Evolutionary conservation across 2,888 invertebrate species (phyloP).

Genomic region (Taenaris catops): DNA sequence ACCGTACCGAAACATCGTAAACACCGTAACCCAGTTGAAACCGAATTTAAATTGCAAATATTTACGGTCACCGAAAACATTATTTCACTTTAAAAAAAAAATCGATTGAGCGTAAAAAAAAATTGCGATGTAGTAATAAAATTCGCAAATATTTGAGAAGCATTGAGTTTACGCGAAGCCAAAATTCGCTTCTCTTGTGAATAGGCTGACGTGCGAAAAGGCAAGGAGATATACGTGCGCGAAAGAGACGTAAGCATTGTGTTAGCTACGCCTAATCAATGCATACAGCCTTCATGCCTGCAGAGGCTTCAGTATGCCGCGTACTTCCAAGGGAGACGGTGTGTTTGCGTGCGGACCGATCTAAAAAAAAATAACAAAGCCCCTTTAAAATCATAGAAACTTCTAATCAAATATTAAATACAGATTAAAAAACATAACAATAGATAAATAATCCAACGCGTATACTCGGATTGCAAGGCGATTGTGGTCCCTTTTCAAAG

Average conservation of each 20-base stretch:
- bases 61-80: too few relatives aligned
- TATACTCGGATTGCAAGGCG: too few relatives aligned
- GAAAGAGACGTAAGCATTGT: conserved; percentile 42
- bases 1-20: too few relatives aligned
- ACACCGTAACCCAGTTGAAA: too few relatives aligned
- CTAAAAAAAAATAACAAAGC: conserved; percentile 36
- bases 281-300: conserved; percentile 64
- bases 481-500: conserved; percentile 10
- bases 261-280: conserved; percentile 74
- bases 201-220: conserved; percentile 41
- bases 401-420: conserved; percentile 24
- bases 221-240: conserved; percentile 30
- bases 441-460: too few relatives aligned
- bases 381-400: conserved; percentile 30
- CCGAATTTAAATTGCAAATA: too few relatives aligned
- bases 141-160: conserved; percentile 49
- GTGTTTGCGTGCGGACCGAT: conserved; percentile 26
- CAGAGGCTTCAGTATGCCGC: conserved; percentile 62
- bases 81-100: too few relatives aligned
- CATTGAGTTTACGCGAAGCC: conserved; percentile 54
- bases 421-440: conserved; percentile 2
- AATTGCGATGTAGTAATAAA: conserved; percentile 34
- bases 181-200: conserved; percentile 62
- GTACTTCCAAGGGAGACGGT: conserved; percentile 42
- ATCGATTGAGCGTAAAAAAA: conserved; percentile 29